Evolutionary conservation across 2,113 vertebrate species (phyloP).

Genomic region (Pyxicephalus adspersus): DNA sequence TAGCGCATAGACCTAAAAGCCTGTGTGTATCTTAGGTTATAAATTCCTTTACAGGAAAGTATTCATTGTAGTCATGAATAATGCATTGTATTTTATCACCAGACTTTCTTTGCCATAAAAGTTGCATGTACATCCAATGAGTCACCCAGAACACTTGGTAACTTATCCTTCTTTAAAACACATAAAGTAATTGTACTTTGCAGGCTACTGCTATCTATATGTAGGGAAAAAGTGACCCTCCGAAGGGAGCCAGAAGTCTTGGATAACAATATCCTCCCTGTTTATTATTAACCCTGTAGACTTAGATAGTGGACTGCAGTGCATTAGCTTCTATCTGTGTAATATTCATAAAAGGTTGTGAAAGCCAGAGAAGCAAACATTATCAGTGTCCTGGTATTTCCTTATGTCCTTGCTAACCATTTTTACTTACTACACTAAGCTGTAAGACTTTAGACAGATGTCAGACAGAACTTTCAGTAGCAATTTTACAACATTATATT

Average conservation of each 20-base stretch:
- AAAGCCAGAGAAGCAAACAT: background rate
- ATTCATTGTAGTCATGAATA: conserved; percentile 6
- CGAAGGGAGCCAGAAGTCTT: background rate
- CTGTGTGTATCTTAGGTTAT: background rate
- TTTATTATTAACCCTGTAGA: conserved; percentile 47
- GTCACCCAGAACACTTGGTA: background rate
- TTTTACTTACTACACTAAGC: no score
- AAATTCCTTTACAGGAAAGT: background rate
- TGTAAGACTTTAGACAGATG: no score
- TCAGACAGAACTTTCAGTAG: no score
- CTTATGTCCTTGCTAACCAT: background rate
- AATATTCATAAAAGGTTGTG: background rate
- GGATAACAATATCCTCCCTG: background rate
- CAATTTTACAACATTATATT: no score
- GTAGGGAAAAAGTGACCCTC: background rate
- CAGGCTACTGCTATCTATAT: background rate
- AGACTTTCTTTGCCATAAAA: conserved; percentile 29
- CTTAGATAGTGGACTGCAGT: conserved; percentile 45
- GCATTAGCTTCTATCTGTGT: conserved; percentile 11
- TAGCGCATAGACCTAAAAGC: no score
- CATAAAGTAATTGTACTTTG: background rate
- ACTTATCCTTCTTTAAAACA: background rate
- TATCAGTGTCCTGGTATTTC: conserved; percentile 19
- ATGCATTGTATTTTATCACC: background rate
- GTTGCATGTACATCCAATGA: conserved; percentile 10